phyloP scores from a whole-genome alignment of 2,113 vertebrate species.

The Pygoscelis antarcticus region DNA sequence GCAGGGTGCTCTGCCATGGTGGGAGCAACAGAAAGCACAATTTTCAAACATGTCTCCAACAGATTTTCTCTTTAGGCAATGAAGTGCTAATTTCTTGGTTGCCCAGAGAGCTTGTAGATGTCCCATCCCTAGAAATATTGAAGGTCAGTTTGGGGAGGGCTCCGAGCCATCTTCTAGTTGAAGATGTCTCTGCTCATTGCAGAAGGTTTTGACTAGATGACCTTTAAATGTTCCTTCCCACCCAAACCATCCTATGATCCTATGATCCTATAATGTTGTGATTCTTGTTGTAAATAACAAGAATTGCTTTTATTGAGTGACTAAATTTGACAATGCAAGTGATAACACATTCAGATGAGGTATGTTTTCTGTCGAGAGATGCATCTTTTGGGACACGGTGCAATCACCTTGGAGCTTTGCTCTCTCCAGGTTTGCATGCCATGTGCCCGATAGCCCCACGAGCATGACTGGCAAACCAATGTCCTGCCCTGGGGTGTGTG shows the following conservation, averaged over 20 bases:
- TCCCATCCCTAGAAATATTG: neutral
- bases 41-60: rapidly evolving
- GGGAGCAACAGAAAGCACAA: neutral
- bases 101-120: rapidly evolving
- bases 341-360: neutral
- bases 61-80: neutral
- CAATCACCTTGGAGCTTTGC: neutral
- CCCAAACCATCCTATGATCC: neutral
- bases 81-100: neutral
- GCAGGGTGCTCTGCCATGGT: neutral
- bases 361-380: neutral
- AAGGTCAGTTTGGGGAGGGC: rapidly evolving
- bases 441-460: rapidly evolving
- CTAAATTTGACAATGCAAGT: neutral
- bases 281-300: neutral
- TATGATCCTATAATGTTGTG: no score
- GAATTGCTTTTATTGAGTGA: neutral
- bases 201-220: neutral
- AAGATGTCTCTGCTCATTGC: neutral
- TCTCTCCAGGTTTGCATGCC: no score
- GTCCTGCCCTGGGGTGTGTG: neutral
- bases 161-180: neutral
- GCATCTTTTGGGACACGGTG: neutral
- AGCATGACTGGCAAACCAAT: neutral
- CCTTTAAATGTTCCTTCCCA: neutral